phyloP scores from a whole-genome alignment of 2,113 vertebrate species.

The Thamnophis sirtalis region DNA sequence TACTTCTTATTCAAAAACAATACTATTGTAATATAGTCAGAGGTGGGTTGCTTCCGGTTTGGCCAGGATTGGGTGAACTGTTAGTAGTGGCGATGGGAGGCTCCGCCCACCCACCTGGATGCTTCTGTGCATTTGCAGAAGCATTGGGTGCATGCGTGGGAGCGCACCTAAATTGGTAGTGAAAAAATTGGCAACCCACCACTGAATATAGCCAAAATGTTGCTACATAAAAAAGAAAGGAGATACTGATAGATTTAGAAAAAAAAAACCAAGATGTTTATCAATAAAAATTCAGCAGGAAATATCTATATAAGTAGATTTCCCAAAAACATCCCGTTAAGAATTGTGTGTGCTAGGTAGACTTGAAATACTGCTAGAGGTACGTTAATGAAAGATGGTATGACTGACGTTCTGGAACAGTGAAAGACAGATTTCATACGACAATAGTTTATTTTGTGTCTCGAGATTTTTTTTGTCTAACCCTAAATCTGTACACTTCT shows the following conservation, averaged over 20 bases:
- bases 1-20: not conserved
- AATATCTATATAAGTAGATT: not conserved
- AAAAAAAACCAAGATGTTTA: not conserved
- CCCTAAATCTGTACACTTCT: not conserved
- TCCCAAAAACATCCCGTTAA: not conserved
- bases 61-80: no score
- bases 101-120: no score
- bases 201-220: not conserved
- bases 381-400: not conserved
- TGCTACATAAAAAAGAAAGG: not conserved
- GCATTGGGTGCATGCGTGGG: no score
- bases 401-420: not conserved
- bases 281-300: not conserved
- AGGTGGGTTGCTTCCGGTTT: no score
- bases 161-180: no score
- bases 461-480: not conserved
- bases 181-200: no score
- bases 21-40: not conserved
- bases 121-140: no score
- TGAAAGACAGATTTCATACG: not conserved
- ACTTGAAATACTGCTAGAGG: not conserved
- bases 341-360: not conserved
- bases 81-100: no score
- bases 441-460: not conserved
- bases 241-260: not conserved